Percentiles rank a stretch among this genome's conserved stretches.
phyloP scores from a whole-genome alignment of 92 coral and sea anemone species.

The Phymanthus crucifer region DNA sequence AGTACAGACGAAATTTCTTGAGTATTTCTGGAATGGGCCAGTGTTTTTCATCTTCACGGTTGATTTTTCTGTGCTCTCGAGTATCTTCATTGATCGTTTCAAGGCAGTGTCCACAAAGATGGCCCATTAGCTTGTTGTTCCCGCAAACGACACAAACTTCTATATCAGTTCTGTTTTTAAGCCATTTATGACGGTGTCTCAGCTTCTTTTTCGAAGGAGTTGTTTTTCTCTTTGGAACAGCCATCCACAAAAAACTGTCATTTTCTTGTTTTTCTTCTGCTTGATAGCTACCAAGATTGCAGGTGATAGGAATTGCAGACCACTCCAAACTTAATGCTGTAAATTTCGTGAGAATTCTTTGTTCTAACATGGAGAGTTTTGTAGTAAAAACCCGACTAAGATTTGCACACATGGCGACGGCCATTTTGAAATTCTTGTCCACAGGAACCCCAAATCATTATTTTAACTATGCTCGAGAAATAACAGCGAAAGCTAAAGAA shows the following conservation, averaged over 20 bases:
- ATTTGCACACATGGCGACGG: conserved; percentile 34
- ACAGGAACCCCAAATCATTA: not conserved
- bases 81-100: conserved; percentile 63
- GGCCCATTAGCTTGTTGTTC: conserved; percentile 73
- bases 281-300: not conserved
- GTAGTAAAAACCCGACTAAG: conserved; percentile 17
- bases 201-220: conserved; percentile 88
- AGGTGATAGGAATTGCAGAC: conserved; percentile 13
- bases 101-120: conserved; percentile 89
- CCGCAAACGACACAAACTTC: conserved; percentile 93
- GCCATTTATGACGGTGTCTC: conserved; percentile 88
- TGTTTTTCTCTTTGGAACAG: conserved; percentile 93
- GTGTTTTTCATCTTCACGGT: conserved; percentile 57
- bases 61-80: conserved; percentile 48
- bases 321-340: conserved; percentile 3
- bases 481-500: not conserved
- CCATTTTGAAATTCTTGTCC: conserved; percentile 41
- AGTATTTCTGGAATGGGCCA: conserved; percentile 93
- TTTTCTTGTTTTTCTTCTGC: conserved; percentile 19
- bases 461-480: not conserved
- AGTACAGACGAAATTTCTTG: conserved; percentile 60
- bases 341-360: conserved; percentile 18
- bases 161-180: conserved; percentile 91
- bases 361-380: conserved; percentile 23
- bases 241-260: conserved; percentile 78